Base-by-base conservation (phyloP, 1,140 invertebrate species). In the Bathynomus jamesi region DNA sequence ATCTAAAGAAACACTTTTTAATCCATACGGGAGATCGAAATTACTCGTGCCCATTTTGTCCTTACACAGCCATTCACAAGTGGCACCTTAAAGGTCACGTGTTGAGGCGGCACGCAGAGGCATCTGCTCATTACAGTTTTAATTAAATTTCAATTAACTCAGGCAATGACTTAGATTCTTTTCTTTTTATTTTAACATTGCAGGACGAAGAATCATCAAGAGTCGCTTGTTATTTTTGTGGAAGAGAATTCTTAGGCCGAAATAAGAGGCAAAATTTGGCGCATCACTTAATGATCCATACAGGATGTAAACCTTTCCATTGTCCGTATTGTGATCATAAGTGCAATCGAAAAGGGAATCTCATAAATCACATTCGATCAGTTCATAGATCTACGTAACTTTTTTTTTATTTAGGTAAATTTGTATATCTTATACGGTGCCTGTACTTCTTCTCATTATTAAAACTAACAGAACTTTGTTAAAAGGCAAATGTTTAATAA, bases 231-330 rank as follows among this genome's bases (percentile, higher is more conserved):
- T 96, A 99, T 80, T 98, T 87, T 81, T 99, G 96, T 83, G 95
- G 95, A 4, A 99, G 99, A 84, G 91, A 98, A 0, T 99, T 98
- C 84, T 98, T 98, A 83, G 98, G 95, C 83, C 96, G 94, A 78
- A 99, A 99, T 80, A 72, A 72, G 64, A 72, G 61, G 64, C 72
- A 76, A 30, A 67, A 73, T n/a, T 84, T 99, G 70, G 98, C 96
- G 0, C 95, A 98, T 1, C 96, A 99, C 80, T 86, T 96, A 60
- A 87, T 96, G 67, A 96, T 94, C 8, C 96, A 99, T 82, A 98
- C 96, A 0, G 96, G 97, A 0, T 96, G 99, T 81, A 99, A 99
- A 81, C 98, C 98, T 0, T 99, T 99, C 87, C 99, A 99, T 82
- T 99, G 92, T 83, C 87, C 87, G 62, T 83, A 93, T 69, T 95